Evolutionary conservation across 2,888 invertebrate genomes (phyloP), one percentile per base, ranked within the genome.

Genomic region (Drosophila pseudotakahashii): DNA sequence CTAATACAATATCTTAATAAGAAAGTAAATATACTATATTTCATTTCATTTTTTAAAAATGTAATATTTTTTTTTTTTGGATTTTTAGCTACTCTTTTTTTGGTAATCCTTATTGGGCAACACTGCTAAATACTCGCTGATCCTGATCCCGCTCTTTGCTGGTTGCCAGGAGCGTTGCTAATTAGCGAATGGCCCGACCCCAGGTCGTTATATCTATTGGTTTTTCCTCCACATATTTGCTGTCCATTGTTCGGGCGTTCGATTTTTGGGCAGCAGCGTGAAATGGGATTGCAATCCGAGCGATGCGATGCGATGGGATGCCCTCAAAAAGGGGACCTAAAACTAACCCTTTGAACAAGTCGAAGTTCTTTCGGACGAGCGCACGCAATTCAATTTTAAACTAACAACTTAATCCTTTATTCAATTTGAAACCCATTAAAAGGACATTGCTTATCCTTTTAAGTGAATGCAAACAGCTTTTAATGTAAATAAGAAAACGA

Each of bases 371-470:
- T 66, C 78, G 80, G 75, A 85, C 73, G 83, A 73, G 78, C 82
- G 79, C 82, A 88, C 83, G 81, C 86, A 90, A 90, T 87, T 89
- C 90, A 89, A 90, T 90, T 91, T 90, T 82, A 88, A 89, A 91
- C 90, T 91, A 91, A 92, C 91, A 91, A 91, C 89, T 88, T 92
- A 92, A 92, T 92, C 91, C 91, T 91, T 91, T 91, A 92, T 92
- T 91, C 91, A 92, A 92, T 92, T 92, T 91, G 89, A 89, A 91
- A 90, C 91, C 91, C 91, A 92, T 92, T 92, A 92, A 92, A 91
- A 91, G 91, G 91, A 91, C 91, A 91, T 89, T 90, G 91, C 91
- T 91, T 91, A 91, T 91, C 91, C 91, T 91, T 91, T 91, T 91
- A 91, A 91, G 91, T 91, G 91, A 91, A 90, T 90, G 89, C 91